A percentile compares a stretch with the other conserved stretches of the same genome.
phyloP scores from a whole-genome alignment of 2,888 invertebrate species.

The Synergus gifuensis region DNA sequence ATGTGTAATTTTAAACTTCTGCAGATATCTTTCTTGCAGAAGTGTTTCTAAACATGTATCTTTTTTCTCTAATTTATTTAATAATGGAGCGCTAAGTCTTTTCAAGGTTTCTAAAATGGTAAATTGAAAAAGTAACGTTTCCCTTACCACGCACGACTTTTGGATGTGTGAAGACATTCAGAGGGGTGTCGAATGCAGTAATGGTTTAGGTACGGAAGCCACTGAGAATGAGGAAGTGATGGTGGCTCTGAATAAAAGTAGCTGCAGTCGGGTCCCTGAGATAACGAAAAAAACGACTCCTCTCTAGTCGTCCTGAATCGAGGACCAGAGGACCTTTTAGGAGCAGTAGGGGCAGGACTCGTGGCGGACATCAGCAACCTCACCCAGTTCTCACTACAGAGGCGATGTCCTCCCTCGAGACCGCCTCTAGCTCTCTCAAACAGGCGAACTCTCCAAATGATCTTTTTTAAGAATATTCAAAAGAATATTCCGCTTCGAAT shows the following conservation, averaged over 20 bases:
- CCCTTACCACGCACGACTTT: slow-evolving; percentile 75
- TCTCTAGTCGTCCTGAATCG: slow-evolving; percentile 58
- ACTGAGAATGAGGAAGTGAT: slow-evolving; percentile 59
- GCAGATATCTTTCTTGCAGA: too few relatives aligned
- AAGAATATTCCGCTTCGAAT: slow-evolving; percentile 16
- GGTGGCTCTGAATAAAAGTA: slow-evolving; percentile 54
- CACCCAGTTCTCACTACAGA: slow-evolving; percentile 61
- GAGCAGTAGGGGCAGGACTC: slow-evolving; percentile 63
- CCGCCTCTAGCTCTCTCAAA: slow-evolving; percentile 51
- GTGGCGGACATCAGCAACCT: slow-evolving; percentile 74
- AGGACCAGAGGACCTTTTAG: slow-evolving; percentile 64
- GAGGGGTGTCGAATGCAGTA: slow-evolving; percentile 71
- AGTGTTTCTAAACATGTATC: too few relatives aligned
- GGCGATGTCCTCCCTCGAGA: slow-evolving; percentile 60
- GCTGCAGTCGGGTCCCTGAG: slow-evolving; percentile 55
- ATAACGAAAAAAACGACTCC: slow-evolving; percentile 54
- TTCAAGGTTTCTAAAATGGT: too few relatives aligned
- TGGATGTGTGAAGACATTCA: slow-evolving; percentile 77
- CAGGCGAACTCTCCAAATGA: slow-evolving; percentile 33
- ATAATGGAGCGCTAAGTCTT: too few relatives aligned
- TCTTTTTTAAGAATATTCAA: slow-evolving; percentile 7
- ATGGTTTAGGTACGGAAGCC: slow-evolving; percentile 65
- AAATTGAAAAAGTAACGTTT: slow-evolving; percentile 11
- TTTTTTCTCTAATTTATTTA: too few relatives aligned
- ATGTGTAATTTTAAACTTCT: too few relatives aligned